Base-by-base conservation (phyloP, 1,140 invertebrate species). In the Bombus impatiens region DNA sequence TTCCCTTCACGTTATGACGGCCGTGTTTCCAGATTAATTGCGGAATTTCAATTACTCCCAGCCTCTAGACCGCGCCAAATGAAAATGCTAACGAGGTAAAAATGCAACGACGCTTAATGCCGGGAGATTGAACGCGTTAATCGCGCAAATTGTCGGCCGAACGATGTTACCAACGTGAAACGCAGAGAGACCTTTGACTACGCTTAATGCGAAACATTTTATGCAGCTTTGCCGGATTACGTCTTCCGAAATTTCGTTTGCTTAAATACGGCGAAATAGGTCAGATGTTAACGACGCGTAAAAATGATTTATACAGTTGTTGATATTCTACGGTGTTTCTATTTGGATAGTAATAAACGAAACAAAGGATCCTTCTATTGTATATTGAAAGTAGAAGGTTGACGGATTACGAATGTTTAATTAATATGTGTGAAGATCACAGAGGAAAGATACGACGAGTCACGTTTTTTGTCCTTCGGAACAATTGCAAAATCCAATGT, bases 81-180 rank as follows among this genome's bases (percentile, higher is more conserved):
- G 78, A 70, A 80, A 80, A 47, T 70, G 65, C 65, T 79, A 79
- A 79, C 78, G 78, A 79, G 78, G 42, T 13, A 79, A 79, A 79
- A 79, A 65, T 62, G n/a, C 40, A 44, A 68, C 62, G 18, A 22
- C 1, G 40, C 40, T 70, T 35, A 25, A 32, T n/a, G 40, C 9
- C 5, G 42, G 18, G 12, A 28, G 62, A 65, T 79, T 67, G 59
- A 28, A 67, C 37, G 78, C 40, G 78, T 44, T 65, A 79, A 79
- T 67, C 62, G 59, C 42, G 78, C 44, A 57, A 32, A 53, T 57
- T 57, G 74, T 35, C 47, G 47, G 10, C n/a, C 35, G 25, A 67
- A 67, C 65, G 65, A 32, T 32, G 65, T 32, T 67, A 67, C 65
- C 28, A 62, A 13, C 65, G 65, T 32, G 13, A 18, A 67, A 67